Percentiles rank a stretch among this genome's conserved stretches.
Conservation (phyloP, 2,113 vertebrate species). For the Silurus asotus region DNA sequence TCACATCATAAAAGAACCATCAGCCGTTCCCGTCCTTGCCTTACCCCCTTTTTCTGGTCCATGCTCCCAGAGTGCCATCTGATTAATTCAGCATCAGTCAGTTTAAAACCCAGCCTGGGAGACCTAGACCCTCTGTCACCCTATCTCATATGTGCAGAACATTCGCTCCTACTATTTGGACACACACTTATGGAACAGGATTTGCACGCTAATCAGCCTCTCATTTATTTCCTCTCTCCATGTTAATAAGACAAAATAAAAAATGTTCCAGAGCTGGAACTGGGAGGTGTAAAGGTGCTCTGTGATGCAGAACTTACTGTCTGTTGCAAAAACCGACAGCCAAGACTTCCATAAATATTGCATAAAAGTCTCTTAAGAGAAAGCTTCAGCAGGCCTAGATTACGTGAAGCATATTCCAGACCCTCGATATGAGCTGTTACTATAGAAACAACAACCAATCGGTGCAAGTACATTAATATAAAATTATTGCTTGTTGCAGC, state of each 20-base stretch:
- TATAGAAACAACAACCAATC: background rate
- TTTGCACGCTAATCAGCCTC: background rate
- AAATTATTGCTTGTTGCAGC: background rate
- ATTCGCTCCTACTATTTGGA: background rate
- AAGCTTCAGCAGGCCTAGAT: background rate
- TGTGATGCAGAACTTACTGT: background rate
- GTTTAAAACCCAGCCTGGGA: constrained; percentile 15
- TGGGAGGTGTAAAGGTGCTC: background rate
- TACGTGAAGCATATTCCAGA: background rate
- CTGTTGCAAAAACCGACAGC: background rate
- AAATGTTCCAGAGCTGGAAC: background rate
- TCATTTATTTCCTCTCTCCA: background rate
- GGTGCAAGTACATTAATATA: background rate
- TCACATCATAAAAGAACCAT: constrained; percentile 40
- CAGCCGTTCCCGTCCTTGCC: constrained; percentile 10
- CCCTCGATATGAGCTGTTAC: background rate
- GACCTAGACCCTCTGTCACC: background rate
- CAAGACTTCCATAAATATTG: background rate
- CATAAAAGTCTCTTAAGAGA: background rate
- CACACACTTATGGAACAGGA: background rate
- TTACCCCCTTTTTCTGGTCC: constrained; percentile 30
- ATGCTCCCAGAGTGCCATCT: constrained; percentile 22
- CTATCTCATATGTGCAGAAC: background rate
- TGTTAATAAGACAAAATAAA: background rate
- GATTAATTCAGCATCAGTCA: constrained; percentile 42